Evolutionary conservation across 2,888 invertebrate genomes (phyloP).

Genomic region (Charanyca ferruginea): DNA sequence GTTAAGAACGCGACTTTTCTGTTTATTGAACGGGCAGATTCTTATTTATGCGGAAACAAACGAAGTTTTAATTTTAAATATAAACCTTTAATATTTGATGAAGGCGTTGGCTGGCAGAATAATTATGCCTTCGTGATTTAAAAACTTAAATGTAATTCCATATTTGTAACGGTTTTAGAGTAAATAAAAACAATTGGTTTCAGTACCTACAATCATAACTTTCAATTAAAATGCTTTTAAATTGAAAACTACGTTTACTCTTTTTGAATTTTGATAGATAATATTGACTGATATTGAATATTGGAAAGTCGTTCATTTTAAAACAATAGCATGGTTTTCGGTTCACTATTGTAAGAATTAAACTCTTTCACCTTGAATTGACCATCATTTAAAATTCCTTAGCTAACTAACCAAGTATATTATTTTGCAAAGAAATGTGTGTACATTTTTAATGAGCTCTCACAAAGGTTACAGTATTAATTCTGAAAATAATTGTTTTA

Average conservation of each 20-base stretch:
- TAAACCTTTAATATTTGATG: slow-evolving; percentile 50
- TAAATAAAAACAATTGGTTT: not conserved
- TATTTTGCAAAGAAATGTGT: slow-evolving; percentile 69
- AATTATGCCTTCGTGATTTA: slow-evolving; percentile 18
- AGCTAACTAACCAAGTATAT: slow-evolving; percentile 70
- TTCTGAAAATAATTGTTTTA: slow-evolving; percentile 55
- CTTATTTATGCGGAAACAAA: slow-evolving; percentile 70
- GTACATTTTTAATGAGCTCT: slow-evolving; percentile 70
- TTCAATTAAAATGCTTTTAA: not conserved
- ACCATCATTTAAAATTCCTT: slow-evolving; percentile 77
- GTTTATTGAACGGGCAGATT: no score
- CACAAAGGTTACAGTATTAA: slow-evolving; percentile 47
- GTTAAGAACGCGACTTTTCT: slow-evolving; percentile 73
- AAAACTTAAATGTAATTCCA: slow-evolving; percentile 31
- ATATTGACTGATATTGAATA: not conserved
- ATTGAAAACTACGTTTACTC: not conserved
- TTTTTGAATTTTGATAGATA: not conserved
- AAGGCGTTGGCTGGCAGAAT: slow-evolving; percentile 13
- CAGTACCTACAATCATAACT: not conserved
- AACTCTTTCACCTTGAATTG: slow-evolving; percentile 42
- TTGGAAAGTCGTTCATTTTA: no score
- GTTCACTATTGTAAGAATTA: slow-evolving; percentile 1
- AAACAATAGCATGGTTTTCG: no score
- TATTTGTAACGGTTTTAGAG: slow-evolving; percentile 18
- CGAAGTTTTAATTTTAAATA: slow-evolving; percentile 61